Evolutionary conservation across 1,140 invertebrate genomes (phyloP).

Genomic region (Paraescarpia echinospica): DNA sequence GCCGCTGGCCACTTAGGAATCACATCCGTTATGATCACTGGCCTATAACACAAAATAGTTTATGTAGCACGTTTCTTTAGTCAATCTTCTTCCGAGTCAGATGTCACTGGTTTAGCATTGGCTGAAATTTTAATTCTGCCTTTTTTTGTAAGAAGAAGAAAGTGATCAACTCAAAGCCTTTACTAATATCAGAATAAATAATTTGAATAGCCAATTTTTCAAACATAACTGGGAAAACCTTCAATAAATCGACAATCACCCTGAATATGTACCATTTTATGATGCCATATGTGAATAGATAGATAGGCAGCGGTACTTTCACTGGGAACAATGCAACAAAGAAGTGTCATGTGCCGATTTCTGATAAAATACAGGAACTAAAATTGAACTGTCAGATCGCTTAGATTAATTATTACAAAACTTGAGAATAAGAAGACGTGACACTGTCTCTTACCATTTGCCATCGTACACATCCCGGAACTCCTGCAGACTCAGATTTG

Average conservation of each 20-base stretch:
- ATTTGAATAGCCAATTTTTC: too few relatives aligned
- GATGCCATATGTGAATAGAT: background rate
- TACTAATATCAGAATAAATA: too few relatives aligned
- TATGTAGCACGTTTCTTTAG: background rate
- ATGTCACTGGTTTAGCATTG: too few relatives aligned
- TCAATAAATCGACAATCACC: too few relatives aligned
- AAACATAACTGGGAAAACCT: background rate
- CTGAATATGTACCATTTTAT: background rate
- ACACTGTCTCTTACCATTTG: conserved; percentile 39
- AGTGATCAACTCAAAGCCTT: too few relatives aligned
- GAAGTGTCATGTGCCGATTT: background rate
- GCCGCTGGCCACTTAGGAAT: conserved; percentile 12
- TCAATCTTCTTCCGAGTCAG: too few relatives aligned
- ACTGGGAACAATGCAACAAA: background rate
- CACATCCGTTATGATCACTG: conserved; percentile 18
- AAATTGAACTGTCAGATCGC: background rate
- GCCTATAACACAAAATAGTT: conserved; percentile 12
- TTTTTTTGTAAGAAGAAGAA: too few relatives aligned
- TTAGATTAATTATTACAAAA: background rate
- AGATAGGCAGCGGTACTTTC: background rate
- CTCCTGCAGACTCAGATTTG: conserved; percentile 38
- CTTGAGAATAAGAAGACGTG: background rate
- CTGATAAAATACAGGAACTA: background rate
- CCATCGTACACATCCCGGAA: conserved; percentile 48
- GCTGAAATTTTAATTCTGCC: too few relatives aligned